A percentile compares a stretch with the other conserved stretches of the same genome.
Evolutionary conservation across 1,140 invertebrate genomes (phyloP).

Genomic region (Drosophila nannoptera): DNA sequence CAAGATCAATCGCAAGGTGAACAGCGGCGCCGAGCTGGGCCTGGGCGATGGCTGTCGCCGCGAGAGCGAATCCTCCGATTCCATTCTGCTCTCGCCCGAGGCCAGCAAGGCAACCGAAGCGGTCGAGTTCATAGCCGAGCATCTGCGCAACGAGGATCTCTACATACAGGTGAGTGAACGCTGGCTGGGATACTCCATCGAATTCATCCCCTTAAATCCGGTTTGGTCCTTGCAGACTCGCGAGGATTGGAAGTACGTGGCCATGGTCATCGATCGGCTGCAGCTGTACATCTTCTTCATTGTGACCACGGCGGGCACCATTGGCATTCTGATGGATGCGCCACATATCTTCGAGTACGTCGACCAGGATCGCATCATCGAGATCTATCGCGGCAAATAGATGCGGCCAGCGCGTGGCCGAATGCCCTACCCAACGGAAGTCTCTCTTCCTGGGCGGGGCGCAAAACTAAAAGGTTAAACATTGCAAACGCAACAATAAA

Average conservation of each 20-base stretch:
- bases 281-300: slow-evolving; percentile 98
- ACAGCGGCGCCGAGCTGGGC: slow-evolving; percentile 84
- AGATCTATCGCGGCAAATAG: slow-evolving; percentile 95
- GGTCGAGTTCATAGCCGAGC: slow-evolving; percentile 98
- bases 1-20: slow-evolving; percentile 93
- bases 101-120: slow-evolving; percentile 97
- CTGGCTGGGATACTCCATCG: not conserved
- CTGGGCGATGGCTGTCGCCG: slow-evolving; percentile 84
- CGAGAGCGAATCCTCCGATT: slow-evolving; percentile 94
- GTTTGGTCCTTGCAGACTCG: slow-evolving; percentile 86
- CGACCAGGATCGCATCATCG: slow-evolving; percentile 97
- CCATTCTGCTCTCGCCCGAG: slow-evolving; percentile 92
- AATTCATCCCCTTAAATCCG: not conserved
- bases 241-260: slow-evolving; percentile 99
- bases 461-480: slow-evolving; percentile 68
- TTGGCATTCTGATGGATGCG: slow-evolving; percentile 98
- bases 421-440: slow-evolving; percentile 12
- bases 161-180: slow-evolving; percentile 91
- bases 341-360: slow-evolving; percentile 99
- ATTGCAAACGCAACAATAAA: slow-evolving; percentile 77
- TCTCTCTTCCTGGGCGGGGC: not conserved
- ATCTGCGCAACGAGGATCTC: slow-evolving; percentile 96
- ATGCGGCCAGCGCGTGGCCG: not conserved
- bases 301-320: slow-evolving; percentile 96
- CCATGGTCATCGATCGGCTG: slow-evolving; percentile 98